phyloP scores from a whole-genome alignment of 2,888 invertebrate genomes.

The Heliothis peltigera region DNA sequence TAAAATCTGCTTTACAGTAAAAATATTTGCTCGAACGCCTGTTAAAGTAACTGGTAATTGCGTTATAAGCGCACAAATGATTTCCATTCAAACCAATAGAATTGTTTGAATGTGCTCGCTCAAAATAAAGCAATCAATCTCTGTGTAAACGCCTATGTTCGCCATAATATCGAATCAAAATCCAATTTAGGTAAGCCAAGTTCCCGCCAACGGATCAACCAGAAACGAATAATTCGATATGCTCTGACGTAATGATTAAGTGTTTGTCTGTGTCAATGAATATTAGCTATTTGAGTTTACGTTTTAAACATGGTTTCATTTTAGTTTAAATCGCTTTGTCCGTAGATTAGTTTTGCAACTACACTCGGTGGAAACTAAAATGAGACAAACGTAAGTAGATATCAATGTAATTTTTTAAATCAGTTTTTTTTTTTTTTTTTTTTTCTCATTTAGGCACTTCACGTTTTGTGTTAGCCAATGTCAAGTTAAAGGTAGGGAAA shows the following conservation, averaged over 20 bases:
- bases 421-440: no score
- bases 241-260: constrained; percentile 46
- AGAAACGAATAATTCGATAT: constrained; percentile 58
- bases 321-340: not conserved
- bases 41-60: constrained; percentile 37
- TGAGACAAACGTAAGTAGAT: no score
- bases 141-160: constrained; percentile 48
- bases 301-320: constrained; percentile 6
- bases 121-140: constrained; percentile 57
- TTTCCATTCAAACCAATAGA: constrained; percentile 23
- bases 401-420: no score
- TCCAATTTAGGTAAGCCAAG: constrained; percentile 52
- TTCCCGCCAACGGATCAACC: constrained; percentile 48
- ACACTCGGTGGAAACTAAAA: not conserved
- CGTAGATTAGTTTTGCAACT: not conserved
- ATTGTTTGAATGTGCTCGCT: constrained; percentile 31
- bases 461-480: no score
- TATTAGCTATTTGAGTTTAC: constrained; percentile 31
- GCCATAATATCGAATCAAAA: constrained; percentile 55
- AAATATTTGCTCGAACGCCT: constrained; percentile 14
- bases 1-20: not conserved
- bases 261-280: constrained; percentile 44
- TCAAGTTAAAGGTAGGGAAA: no score
- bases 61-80: constrained; percentile 46
- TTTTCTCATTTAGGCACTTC: no score